Conservation (phyloP, 2,113 vertebrate species). For the Heteronetta atricapilla region DNA sequence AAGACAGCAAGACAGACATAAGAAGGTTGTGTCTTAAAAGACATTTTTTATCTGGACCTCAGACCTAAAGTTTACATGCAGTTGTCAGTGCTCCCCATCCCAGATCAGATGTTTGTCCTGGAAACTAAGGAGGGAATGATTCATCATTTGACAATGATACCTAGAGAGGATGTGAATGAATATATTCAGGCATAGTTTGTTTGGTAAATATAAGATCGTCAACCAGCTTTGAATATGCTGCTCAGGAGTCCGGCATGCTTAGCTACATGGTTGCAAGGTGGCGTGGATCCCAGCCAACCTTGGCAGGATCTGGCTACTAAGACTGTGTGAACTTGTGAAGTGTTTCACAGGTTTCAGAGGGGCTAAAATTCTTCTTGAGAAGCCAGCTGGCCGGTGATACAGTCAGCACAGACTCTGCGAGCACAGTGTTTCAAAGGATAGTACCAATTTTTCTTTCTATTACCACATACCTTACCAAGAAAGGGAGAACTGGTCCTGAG, state of each 20-base stretch:
- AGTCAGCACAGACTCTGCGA: background rate
- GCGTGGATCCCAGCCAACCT: conserved; percentile 20
- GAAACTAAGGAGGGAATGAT: background rate
- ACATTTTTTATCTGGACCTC: background rate
- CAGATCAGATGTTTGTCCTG: background rate
- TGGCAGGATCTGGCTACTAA: conserved; percentile 26
- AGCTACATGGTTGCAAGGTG: background rate
- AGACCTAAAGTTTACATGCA: background rate
- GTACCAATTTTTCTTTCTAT: conserved; percentile 3
- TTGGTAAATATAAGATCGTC: background rate
- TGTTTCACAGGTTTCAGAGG: conserved; percentile 48
- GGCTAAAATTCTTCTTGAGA: conserved; percentile 19
- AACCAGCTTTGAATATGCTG: background rate
- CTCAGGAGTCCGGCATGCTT: background rate
- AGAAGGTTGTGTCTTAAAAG: background rate
- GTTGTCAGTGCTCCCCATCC: background rate
- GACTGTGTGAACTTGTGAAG: conserved; percentile 51
- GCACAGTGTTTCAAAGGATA: background rate
- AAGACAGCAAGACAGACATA: background rate
- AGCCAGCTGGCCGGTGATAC: conserved; percentile 21
- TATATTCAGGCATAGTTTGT: background rate
- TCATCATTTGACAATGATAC: background rate
- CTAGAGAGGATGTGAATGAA: background rate
- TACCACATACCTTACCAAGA: background rate
- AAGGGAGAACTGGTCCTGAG: background rate